A percentile compares a stretch with the other conserved stretches of the same genome.
These are phyloP conservation scores for Isurus oxyrinchus DNA, from an alignment of 2,113 vertebrate species.

Conservation along the genomic window DNA sequence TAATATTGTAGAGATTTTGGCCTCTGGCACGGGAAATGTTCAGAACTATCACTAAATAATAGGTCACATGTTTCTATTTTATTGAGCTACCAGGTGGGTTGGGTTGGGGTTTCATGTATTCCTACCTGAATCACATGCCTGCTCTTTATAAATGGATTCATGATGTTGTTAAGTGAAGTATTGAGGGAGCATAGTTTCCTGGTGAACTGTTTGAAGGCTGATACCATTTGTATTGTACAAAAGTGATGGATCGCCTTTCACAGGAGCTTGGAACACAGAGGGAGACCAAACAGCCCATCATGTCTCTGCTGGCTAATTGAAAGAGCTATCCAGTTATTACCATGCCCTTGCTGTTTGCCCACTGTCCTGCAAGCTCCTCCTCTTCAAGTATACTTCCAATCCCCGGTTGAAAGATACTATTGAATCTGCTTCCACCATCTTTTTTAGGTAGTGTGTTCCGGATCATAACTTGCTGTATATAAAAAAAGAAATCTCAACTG, in stretches of 20 bases:
- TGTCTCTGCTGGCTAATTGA: neutral
- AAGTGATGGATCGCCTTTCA: neutral
- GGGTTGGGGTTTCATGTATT: neutral
- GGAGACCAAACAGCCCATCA: too few species aligned
- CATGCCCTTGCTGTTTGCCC: neutral
- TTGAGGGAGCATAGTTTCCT: neutral
- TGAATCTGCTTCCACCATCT: neutral
- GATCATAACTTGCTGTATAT: neutral
- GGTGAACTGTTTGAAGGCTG: neutral
- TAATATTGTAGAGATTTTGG: neutral
- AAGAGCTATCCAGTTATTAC: neutral
- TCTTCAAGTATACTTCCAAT: neutral
- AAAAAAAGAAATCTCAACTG: neutral
- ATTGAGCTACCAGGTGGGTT: neutral
- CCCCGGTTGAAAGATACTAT: neutral
- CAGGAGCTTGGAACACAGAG: neutral
- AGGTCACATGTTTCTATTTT: neutral
- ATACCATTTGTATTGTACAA: neutral
- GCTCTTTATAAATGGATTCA: neutral
- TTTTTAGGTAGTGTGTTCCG: neutral
- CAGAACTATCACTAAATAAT: conserved; percentile 7
- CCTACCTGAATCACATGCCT: neutral
- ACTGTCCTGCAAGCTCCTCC: neutral
- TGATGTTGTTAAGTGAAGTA: neutral
- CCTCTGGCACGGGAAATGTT: too few species aligned